Percentiles rank a stretch among this genome's conserved stretches.
Evolutionary conservation across 2,888 invertebrate genomes (phyloP).

Genomic region (Bedellia somnulentella): DNA sequence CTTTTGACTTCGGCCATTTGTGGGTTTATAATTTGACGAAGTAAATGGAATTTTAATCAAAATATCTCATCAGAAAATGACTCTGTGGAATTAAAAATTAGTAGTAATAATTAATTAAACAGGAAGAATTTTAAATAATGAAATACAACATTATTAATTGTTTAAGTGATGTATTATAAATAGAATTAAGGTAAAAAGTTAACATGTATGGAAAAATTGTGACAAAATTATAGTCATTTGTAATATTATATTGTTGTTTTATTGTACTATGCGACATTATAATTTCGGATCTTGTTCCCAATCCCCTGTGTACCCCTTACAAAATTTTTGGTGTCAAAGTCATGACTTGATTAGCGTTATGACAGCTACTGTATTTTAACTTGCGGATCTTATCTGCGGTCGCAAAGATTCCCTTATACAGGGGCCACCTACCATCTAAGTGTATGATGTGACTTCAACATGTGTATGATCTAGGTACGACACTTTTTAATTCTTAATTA

Average conservation of each 20-base stretch:
- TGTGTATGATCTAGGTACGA: too few species aligned
- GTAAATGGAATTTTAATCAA: constrained; percentile 10
- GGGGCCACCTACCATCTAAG: too few species aligned
- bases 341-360: too few species aligned
- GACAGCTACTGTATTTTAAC: too few species aligned
- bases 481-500: too few species aligned
- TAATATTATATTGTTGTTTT: constrained; percentile 56
- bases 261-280: too few species aligned
- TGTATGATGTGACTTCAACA: too few species aligned
- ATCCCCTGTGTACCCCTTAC: too few species aligned
- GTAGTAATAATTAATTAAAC: constrained; percentile 41
- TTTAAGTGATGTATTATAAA: constrained; percentile 60
- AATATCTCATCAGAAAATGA: constrained; percentile 38
- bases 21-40: constrained; percentile 28
- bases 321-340: too few species aligned
- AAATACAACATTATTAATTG: constrained; percentile 52
- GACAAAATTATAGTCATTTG: constrained; percentile 65
- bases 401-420: too few species aligned
- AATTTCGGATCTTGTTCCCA: too few species aligned
- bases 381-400: too few species aligned
- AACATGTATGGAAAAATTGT: constrained; percentile 64
- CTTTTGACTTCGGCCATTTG: constrained; percentile 40
- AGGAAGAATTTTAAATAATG: constrained; percentile 55
- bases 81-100: constrained; percentile 42
- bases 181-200: constrained; percentile 58